Conservation (phyloP, 2,888 invertebrate species). For the Eristalis pertinax region DNA sequence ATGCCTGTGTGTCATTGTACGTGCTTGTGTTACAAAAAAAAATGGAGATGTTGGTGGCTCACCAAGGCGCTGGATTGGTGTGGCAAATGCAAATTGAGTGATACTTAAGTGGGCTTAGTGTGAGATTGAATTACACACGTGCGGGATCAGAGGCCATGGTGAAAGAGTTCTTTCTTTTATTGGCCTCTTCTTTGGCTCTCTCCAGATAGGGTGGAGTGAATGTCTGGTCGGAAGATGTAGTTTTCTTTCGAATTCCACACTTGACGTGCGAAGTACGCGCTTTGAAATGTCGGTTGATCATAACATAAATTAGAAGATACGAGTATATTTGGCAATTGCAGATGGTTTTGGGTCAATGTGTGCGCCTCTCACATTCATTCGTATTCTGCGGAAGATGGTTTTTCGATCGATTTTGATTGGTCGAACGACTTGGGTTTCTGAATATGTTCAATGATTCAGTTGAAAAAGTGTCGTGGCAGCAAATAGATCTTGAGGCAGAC, state of each 20-base stretch:
- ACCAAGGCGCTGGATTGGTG: neutral
- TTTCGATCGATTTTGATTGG: neutral
- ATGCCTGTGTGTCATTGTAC: slow-evolving; percentile 30
- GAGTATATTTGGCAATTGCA: neutral
- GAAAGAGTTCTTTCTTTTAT: slow-evolving; percentile 7
- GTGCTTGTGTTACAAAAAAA: slow-evolving; percentile 52
- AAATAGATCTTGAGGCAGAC: too few relatives aligned
- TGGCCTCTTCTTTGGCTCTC: neutral
- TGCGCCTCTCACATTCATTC: neutral
- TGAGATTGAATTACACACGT: neutral
- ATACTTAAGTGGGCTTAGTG: slow-evolving; percentile 17
- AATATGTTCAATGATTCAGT: neutral
- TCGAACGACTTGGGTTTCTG: neutral
- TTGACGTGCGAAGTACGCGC: neutral
- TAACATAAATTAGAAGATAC: neutral
- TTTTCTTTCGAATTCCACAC: neutral
- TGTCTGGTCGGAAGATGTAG: neutral
- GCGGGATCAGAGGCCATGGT: neutral
- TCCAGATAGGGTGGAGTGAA: neutral
- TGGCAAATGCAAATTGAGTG: slow-evolving; percentile 49
- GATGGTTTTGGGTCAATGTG: neutral
- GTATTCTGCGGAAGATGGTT: neutral
- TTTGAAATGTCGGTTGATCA: neutral
- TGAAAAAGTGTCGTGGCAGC: neutral
- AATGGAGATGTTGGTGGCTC: slow-evolving; percentile 21